These are phyloP conservation scores for Loriculus beryllinus DNA, from an alignment of 2,797 vertebrate genomes.

Conservation along the genomic window DNA sequence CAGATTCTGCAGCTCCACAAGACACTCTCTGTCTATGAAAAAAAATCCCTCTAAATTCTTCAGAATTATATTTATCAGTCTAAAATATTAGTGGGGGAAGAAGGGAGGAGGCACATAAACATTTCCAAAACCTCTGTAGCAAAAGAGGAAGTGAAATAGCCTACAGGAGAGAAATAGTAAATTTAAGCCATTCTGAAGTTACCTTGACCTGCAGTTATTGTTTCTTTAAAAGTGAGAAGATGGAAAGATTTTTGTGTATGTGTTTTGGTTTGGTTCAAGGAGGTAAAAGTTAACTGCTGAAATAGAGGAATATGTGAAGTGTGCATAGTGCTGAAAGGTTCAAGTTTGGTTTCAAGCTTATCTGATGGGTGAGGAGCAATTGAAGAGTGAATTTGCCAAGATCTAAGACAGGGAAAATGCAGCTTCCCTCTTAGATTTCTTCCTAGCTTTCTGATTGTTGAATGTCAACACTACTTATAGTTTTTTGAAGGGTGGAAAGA, in stretches of 20 bases:
- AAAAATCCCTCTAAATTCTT: background rate
- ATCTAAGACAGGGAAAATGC: constrained; percentile 20
- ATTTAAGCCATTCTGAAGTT: background rate
- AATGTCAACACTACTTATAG: background rate
- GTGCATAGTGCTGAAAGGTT: constrained; percentile 46
- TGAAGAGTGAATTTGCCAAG: constrained; percentile 23
- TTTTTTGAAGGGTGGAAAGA: background rate
- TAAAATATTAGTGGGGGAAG: background rate
- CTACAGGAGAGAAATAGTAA: background rate
- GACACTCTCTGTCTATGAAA: background rate
- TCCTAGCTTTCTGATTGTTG: background rate
- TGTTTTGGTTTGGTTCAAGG: constrained; percentile 39
- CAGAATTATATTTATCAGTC: background rate
- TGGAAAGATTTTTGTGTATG: background rate
- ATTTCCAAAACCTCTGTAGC: background rate
- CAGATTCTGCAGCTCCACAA: background rate
- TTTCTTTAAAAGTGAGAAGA: background rate
- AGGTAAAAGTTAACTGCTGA: constrained; percentile 42
- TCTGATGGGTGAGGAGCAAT: constrained; percentile 30
- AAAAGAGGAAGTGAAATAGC: background rate
- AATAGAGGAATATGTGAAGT: constrained; percentile 60
- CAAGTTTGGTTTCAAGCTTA: constrained; percentile 41
- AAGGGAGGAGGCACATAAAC: background rate
- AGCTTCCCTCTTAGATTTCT: background rate
- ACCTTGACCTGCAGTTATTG: background rate